Percentiles rank a stretch among this genome's conserved stretches.
Conservation (phyloP, 2,797 vertebrate species). For the Botia kubotai region DNA sequence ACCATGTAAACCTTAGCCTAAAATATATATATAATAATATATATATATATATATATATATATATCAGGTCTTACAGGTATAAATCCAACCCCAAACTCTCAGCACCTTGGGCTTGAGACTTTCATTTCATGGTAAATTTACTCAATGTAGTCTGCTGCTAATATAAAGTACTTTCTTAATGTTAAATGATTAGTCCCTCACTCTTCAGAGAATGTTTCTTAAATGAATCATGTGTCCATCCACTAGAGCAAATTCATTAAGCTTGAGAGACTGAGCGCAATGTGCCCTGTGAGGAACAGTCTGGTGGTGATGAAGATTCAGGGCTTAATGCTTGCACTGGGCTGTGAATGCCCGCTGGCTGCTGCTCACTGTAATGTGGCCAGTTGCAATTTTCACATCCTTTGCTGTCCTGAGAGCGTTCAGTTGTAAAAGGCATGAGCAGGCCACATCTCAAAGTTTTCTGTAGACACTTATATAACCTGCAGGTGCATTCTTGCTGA, state of each 20-base stretch:
- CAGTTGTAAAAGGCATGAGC: constrained; percentile 25
- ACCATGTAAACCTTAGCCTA: constrained; percentile 2
- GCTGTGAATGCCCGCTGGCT: constrained; percentile 46
- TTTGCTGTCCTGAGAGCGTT: constrained; percentile 35
- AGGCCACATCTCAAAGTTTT: constrained; percentile 14
- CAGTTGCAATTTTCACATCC: constrained; percentile 50
- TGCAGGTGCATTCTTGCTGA: constrained; percentile 15
- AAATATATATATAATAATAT: too few relatives aligned
- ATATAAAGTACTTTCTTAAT: constrained; percentile 40
- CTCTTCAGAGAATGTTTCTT: constrained; percentile 46
- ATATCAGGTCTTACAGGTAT: constrained; percentile 21
- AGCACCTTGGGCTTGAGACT: constrained; percentile 21
- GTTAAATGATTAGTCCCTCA: constrained; percentile 42
- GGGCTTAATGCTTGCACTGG: constrained; percentile 35
- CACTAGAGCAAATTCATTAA: constrained; percentile 52
- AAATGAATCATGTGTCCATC: constrained; percentile 48
- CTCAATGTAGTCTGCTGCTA: constrained; percentile 26
- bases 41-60: not conserved
- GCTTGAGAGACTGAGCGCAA: constrained; percentile 30
- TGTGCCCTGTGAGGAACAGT: constrained; percentile 40
- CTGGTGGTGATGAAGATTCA: constrained; percentile 48
- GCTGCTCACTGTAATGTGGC: constrained; percentile 55
- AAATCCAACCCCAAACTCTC: constrained; percentile 7
- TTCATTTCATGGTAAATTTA: constrained; percentile 55
- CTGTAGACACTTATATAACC: not conserved